Conservation (phyloP, 2,113 vertebrate genomes). For the Chaenogobius annularis region DNA sequence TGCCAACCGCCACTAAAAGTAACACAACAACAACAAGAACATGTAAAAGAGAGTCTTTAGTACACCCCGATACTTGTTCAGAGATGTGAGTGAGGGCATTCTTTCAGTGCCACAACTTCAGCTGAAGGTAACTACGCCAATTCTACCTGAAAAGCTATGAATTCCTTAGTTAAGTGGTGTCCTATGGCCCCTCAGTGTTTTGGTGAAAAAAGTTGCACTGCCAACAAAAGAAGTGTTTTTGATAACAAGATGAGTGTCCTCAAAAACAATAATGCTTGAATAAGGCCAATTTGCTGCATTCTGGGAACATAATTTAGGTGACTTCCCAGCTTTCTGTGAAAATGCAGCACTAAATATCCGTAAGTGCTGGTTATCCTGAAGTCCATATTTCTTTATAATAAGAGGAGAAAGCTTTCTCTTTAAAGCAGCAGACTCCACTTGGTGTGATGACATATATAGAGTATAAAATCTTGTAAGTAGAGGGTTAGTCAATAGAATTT, state of each 20-base stretch:
- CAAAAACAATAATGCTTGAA: slow-evolving; percentile 39
- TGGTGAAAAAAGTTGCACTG: slow-evolving; percentile 18
- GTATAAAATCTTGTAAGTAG: slow-evolving; percentile 39
- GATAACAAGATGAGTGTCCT: slow-evolving; percentile 27
- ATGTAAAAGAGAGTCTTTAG: too few relatives aligned
- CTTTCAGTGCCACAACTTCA: background rate
- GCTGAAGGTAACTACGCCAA: background rate
- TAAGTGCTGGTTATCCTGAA: slow-evolving; percentile 50
- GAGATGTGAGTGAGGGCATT: background rate
- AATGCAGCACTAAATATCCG: slow-evolving; percentile 50
- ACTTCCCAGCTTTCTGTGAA: slow-evolving; percentile 50
- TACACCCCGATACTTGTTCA: background rate
- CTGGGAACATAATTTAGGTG: slow-evolving; percentile 48
- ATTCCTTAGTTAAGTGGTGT: background rate
- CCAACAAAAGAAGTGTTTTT: slow-evolving; percentile 51
- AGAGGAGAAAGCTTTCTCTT: slow-evolving; percentile 17
- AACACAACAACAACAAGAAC: too few relatives aligned
- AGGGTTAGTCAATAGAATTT: slow-evolving; percentile 24
- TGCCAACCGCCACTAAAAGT: too few relatives aligned
- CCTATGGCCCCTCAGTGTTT: background rate
- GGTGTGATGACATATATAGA: slow-evolving; percentile 31
- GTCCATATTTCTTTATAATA: slow-evolving; percentile 53
- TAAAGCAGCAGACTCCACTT: slow-evolving; percentile 21
- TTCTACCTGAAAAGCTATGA: background rate
- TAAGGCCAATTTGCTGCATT: slow-evolving; percentile 49